These are phyloP conservation scores for Pygocentrus nattereri DNA, from an alignment of 2,797 vertebrate genomes.

Conservation along the genomic window DNA sequence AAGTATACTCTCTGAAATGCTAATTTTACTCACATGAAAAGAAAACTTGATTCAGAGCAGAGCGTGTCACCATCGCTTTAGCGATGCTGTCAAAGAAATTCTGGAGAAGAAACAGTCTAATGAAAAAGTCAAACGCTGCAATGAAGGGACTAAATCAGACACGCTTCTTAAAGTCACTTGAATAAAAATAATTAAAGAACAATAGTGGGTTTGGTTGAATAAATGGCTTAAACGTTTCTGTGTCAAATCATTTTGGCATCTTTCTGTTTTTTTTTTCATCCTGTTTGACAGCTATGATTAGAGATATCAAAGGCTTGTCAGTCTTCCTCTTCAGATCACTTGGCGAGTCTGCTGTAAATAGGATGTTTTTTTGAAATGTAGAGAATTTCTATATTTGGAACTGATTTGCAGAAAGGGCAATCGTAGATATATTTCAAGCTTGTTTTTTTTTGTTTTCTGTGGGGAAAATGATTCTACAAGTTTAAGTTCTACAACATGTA, in stretches of 20 bases:
- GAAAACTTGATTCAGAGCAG: constrained; percentile 48
- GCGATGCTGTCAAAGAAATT: constrained; percentile 25
- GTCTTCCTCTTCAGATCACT: background rate
- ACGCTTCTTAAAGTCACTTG: constrained; percentile 10
- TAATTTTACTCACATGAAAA: constrained; percentile 69
- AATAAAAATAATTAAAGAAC: constrained; percentile 1
- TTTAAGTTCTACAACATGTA: background rate
- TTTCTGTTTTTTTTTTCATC: constrained; percentile 1
- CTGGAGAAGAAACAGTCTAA: constrained; percentile 50
- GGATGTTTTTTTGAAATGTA: background rate
- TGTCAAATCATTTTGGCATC: constrained; percentile 19
- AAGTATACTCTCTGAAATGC: constrained; percentile 66
- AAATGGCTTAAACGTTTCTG: constrained; percentile 11
- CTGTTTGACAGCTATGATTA: constrained; percentile 17
- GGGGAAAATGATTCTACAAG: background rate
- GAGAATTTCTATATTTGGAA: constrained; percentile 11
- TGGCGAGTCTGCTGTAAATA: background rate
- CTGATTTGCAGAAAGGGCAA: background rate
- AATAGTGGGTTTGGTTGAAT: constrained; percentile 18
- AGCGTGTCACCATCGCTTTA: constrained; percentile 50
- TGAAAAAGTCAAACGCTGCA: constrained; percentile 49
- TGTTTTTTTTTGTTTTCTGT: background rate
- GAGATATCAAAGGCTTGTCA: constrained; percentile 4
- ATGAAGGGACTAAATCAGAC: constrained; percentile 41
- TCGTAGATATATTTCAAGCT: background rate